These are phyloP conservation scores for Zaprionus kolodkinae DNA, from an alignment of 1,140 invertebrate genomes.

Conservation along the genomic window DNA sequence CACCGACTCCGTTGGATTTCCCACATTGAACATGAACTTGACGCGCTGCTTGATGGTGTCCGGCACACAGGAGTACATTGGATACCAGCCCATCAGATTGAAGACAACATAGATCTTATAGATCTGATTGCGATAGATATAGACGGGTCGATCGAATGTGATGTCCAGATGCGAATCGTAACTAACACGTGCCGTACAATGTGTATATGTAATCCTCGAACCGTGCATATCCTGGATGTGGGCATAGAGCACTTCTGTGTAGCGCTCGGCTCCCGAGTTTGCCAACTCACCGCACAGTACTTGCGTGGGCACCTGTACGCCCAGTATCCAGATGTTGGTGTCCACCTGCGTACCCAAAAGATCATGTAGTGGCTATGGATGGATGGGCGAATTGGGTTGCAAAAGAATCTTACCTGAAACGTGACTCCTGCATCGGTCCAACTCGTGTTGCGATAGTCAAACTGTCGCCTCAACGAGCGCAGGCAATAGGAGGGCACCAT, in stretches of 20 bases:
- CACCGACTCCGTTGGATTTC: conserved; percentile 87
- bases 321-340: conserved; percentile 91
- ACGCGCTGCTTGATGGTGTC: conserved; percentile 87
- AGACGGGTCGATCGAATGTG: conserved; percentile 90
- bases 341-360: conserved; percentile 86
- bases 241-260: conserved; percentile 91
- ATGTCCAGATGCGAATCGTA: conserved; percentile 90
- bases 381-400: not conserved
- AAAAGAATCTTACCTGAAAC: conserved; percentile 84
- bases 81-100: conserved; percentile 92
- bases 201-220: conserved; percentile 90
- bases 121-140: conserved; percentile 90
- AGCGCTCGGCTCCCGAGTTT: conserved; percentile 84
- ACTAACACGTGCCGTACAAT: conserved; percentile 89
- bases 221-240: conserved; percentile 91
- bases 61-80: conserved; percentile 88
- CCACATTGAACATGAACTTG: conserved; percentile 90
- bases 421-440: conserved; percentile 90
- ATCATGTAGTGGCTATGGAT: too few species aligned
- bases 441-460: conserved; percentile 89
- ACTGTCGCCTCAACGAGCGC: conserved; percentile 87
- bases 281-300: conserved; percentile 85
- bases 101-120: conserved; percentile 92
- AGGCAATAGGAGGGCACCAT: conserved; percentile 88
- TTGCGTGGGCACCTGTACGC: conserved; percentile 87